Conservation (phyloP, 2,797 vertebrate genomes). For the Hoplostethus mediterraneus region DNA sequence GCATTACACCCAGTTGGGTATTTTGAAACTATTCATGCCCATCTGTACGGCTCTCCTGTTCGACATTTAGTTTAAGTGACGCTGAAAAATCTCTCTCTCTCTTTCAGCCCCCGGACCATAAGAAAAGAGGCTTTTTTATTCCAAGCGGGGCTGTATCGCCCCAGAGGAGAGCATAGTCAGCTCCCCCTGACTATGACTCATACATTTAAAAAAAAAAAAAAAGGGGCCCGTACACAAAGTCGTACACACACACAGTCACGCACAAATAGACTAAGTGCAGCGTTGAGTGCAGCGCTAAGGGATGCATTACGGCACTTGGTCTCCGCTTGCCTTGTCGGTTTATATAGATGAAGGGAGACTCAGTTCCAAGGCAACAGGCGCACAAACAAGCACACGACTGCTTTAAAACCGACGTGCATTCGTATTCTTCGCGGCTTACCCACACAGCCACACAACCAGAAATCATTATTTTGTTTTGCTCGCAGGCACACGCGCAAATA, state of each 20-base stretch:
- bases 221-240: neutral
- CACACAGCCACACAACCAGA: constrained; percentile 5
- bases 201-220: constrained; percentile 38
- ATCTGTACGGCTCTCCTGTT: neutral
- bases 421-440: constrained; percentile 7
- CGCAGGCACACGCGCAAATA: neutral
- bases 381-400: constrained; percentile 14
- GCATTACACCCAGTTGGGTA: constrained; percentile 14
- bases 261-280: constrained; percentile 2
- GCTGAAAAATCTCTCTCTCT: neutral
- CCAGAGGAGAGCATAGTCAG: neutral
- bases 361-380: neutral
- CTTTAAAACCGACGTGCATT: constrained; percentile 23
- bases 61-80: constrained; percentile 36
- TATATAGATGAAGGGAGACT: constrained; percentile 29
- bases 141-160: constrained; percentile 47
- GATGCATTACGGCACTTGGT: constrained; percentile 22
- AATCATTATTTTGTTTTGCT: constrained; percentile 31
- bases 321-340: constrained; percentile 8
- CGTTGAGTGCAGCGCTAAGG: neutral
- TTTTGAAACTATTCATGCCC: constrained; percentile 22
- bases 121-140: constrained; percentile 37
- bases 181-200: constrained; percentile 35
- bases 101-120: neutral
- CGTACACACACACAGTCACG: constrained; percentile 30